Evolutionary conservation across 2,797 vertebrate species (phyloP).

Genomic region (Pteropus rufus): DNA sequence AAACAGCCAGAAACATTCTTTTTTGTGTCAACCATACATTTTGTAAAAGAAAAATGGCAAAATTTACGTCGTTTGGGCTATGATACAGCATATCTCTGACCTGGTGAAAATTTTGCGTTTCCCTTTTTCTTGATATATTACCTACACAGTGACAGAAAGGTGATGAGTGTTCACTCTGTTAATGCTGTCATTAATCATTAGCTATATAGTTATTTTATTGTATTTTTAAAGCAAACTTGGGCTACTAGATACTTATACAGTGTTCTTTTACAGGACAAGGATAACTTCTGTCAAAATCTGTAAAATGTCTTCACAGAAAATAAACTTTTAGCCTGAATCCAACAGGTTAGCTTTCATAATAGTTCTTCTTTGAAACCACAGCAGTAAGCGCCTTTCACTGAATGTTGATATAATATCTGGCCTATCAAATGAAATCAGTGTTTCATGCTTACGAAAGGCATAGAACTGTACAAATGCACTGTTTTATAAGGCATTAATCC

Average conservation of each 20-base stretch:
- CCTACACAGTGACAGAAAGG: background rate
- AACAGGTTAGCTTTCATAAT: conserved; percentile 45
- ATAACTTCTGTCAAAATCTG: conserved; percentile 3
- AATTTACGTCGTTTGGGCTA: conserved; percentile 30
- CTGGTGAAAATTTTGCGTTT: conserved; percentile 33
- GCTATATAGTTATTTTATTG: background rate
- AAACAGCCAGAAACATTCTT: conserved; percentile 37
- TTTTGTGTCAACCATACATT: conserved; percentile 48
- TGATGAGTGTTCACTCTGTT: conserved; percentile 9
- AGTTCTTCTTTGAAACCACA: conserved; percentile 20
- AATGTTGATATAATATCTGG: conserved; percentile 43
- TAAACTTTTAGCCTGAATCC: conserved; percentile 18
- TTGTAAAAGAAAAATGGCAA: conserved; percentile 55
- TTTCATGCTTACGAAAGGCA: conserved; percentile 65
- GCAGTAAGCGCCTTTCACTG: conserved; percentile 48
- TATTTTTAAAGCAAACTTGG: conserved; percentile 6
- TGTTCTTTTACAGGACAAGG: conserved; percentile 20
- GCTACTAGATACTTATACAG: background rate
- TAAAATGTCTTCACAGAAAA: conserved; percentile 30
- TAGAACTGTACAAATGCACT: conserved; percentile 29
- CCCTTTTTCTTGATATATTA: conserved; percentile 46
- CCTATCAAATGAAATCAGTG: conserved; percentile 38
- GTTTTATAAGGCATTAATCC: conserved; percentile 59
- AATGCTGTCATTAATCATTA: conserved; percentile 41
- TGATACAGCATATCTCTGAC: conserved; percentile 39